Conservation (phyloP, 2,888 invertebrate genomes). For the Amphipoea lucens region DNA sequence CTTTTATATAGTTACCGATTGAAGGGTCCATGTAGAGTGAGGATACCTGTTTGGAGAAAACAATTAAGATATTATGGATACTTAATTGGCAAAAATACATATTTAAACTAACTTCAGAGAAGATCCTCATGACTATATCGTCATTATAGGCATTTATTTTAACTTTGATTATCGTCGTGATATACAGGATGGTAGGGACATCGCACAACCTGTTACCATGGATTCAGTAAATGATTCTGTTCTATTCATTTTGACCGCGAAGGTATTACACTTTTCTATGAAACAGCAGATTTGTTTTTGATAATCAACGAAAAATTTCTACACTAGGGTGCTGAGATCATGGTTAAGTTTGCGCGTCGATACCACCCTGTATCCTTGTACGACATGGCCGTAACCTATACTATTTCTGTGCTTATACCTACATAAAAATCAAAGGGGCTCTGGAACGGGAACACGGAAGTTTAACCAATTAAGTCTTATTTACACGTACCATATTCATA, state of each 20-base stretch:
- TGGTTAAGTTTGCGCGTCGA: neutral
- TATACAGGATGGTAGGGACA: neutral
- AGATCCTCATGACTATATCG: neutral
- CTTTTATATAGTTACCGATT: constrained; percentile 97
- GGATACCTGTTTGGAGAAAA: constrained; percentile 88
- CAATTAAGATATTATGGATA: neutral
- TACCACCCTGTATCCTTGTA: neutral
- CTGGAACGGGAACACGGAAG: constrained; percentile 23
- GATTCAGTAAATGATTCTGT: no score
- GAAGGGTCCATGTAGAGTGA: constrained; percentile 96
- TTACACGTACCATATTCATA: constrained; percentile 95
- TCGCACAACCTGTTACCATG: neutral
- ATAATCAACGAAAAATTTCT: no score
- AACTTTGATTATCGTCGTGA: neutral
- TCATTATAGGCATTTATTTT: neutral
- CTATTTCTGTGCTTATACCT: neutral
- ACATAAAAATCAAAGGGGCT: neutral
- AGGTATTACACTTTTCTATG: neutral
- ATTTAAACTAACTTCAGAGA: neutral
- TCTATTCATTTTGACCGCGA: no score
- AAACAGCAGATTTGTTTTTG: neutral
- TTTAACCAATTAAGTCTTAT: constrained; percentile 1
- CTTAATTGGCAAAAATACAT: neutral
- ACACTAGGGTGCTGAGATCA: neutral
- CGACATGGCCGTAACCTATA: neutral